Evolutionary conservation across 2,797 vertebrate genomes (phyloP).

Genomic region (Catharus ustulatus): DNA sequence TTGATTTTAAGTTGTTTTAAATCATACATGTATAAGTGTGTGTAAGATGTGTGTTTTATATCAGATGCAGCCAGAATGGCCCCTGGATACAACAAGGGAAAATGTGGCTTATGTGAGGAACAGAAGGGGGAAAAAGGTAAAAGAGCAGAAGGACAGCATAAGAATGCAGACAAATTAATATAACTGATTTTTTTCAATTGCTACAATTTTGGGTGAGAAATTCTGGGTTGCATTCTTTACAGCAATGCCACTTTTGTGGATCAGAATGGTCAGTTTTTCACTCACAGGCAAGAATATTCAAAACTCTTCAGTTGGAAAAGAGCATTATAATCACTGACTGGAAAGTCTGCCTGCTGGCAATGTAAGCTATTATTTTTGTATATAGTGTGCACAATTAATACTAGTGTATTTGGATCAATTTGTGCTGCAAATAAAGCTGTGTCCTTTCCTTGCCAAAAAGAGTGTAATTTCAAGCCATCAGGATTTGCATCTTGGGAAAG

Average conservation of each 20-base stretch:
- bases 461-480: slow-evolving; percentile 3
- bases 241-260: background rate
- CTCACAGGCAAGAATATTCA: slow-evolving; percentile 22
- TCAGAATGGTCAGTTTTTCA: slow-evolving; percentile 25
- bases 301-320: background rate
- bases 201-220: background rate
- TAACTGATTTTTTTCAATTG: background rate
- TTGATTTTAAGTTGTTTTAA: background rate
- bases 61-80: background rate
- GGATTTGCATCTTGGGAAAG: slow-evolving; percentile 10
- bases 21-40: background rate
- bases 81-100: background rate
- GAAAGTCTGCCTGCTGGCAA: slow-evolving; percentile 21
- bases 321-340: background rate
- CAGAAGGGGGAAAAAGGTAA: background rate
- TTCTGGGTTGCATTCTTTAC: background rate
- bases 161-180: background rate
- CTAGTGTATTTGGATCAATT: slow-evolving; percentile 48
- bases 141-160: background rate
- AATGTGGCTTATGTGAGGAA: background rate
- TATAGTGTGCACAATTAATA: slow-evolving; percentile 51
- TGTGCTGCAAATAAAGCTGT: slow-evolving; percentile 49
- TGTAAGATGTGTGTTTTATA: background rate
- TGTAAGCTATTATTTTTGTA: slow-evolving; percentile 53
- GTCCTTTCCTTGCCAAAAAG: slow-evolving; percentile 31